Evolutionary conservation across 2,113 vertebrate genomes (phyloP), one percentile per base, ranked within the genome.

Genomic region (Saiga tatarica): DNA sequence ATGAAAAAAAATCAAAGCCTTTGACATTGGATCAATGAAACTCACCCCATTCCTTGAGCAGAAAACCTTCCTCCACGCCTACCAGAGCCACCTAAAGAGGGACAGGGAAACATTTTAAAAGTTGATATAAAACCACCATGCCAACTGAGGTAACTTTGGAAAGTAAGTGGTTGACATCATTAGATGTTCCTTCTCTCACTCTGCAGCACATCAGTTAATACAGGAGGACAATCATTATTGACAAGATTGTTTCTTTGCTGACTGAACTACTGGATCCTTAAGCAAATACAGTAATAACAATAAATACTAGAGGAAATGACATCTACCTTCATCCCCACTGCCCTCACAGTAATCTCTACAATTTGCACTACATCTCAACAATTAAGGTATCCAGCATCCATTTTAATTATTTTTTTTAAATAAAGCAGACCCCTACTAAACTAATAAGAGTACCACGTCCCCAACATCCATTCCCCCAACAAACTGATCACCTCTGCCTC

Each of bases 21-120:
- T 2, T 92, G 26, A 74, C 84, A 95, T 2, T 21, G 7, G 62
- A 74, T 45, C 92, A 96, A 79, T 26, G 52, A 94, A 81, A 98
- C 99, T 99, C 98, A 99, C 99, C 99, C 99, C 99, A 99, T 99
- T 98, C 99, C 99, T 99, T 99, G 99, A 74, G 99, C 99, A 55
- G 99, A 99, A 99, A 99, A 99, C 82, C 99, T 99, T 98, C 99
- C 99, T 93, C 97, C 71, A 1, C 99, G 99, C 97, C 99, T 98
- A 98, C 99, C 99, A 98, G 99, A 99, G 87, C 99, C 99, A 42
- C 99, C 99, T 99, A 96, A 5, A 97, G 95, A 57, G 42, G 64
- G 12, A 19, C 8, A 84, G 17, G 84, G 7, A 94, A 60, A 19
- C 64, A 92, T 81, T 93, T 96, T 85, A 97, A 47, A 91, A 91